Percentiles rank a stretch among this genome's conserved stretches.
Conservation (phyloP, 2,797 vertebrate genomes). For the Telmatherina bonti region DNA sequence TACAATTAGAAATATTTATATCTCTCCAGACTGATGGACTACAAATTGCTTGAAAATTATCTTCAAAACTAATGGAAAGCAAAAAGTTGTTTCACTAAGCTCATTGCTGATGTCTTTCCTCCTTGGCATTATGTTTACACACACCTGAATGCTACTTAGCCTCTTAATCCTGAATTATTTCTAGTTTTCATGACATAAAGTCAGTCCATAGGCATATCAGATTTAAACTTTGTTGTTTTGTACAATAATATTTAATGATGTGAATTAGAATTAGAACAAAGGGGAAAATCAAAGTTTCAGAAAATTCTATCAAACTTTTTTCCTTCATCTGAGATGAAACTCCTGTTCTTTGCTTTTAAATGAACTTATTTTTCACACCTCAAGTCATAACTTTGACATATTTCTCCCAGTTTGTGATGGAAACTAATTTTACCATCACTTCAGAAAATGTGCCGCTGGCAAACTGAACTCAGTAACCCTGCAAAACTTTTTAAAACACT, state of each 20-base stretch:
- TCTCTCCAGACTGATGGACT: no score
- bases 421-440: neutral
- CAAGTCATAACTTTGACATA: neutral
- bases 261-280: neutral
- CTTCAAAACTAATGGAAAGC: neutral
- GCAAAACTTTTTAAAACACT: neutral
- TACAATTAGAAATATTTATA: no score
- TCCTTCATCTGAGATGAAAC: neutral
- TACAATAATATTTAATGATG: neutral
- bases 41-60: no score
- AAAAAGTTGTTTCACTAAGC: neutral
- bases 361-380: neutral
- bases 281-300: no score
- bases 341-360: no score
- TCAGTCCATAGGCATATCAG: neutral
- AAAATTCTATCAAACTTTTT: neutral
- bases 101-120: neutral
- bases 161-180: neutral
- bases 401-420: no score
- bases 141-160: neutral
- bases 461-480: constrained; percentile 3
- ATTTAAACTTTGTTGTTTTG: neutral
- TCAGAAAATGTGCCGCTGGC: neutral
- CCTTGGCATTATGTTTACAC: neutral
- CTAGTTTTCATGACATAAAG: neutral